These are phyloP conservation scores for Echiichthys vipera DNA, from an alignment of 2,797 vertebrate species.

Conservation along the genomic window DNA sequence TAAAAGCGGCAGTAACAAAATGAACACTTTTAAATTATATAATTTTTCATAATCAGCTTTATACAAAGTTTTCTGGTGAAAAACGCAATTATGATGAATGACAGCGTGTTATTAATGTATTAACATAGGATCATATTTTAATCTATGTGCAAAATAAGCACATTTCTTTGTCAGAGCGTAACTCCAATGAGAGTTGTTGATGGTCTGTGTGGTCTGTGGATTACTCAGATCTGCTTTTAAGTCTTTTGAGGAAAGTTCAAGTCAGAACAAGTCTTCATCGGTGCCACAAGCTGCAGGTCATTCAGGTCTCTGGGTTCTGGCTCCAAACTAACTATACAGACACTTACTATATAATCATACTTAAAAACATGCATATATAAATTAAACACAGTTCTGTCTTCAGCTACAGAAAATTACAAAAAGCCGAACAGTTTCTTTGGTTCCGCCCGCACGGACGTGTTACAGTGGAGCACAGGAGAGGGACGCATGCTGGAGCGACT, in stretches of 20 bases:
- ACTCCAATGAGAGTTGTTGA: neutral
- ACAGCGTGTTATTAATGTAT: neutral
- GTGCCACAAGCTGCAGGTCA: neutral
- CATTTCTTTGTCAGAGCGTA: neutral
- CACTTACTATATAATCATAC: neutral
- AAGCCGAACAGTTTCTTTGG: neutral
- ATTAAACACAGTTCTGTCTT: neutral
- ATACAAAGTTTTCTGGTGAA: too few relatives aligned
- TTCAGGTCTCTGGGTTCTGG: neutral
- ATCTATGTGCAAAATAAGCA: neutral
- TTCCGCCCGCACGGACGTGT: conserved; percentile 42
- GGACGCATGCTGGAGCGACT: conserved; percentile 40
- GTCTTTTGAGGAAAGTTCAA: neutral
- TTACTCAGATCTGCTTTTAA: neutral
- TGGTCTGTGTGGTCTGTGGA: neutral
- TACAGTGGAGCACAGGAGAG: conserved; percentile 39
- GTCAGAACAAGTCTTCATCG: neutral
- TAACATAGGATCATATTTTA: too few relatives aligned
- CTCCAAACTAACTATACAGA: neutral
- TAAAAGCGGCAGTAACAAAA: neutral
- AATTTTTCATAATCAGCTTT: neutral
- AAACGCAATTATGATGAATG: neutral
- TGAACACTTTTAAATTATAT: neutral
- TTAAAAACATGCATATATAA: neutral
- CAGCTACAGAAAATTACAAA: neutral